Evolutionary conservation across 2,888 invertebrate genomes (phyloP).

Genomic region (Acanthosepion esculentum): DNA sequence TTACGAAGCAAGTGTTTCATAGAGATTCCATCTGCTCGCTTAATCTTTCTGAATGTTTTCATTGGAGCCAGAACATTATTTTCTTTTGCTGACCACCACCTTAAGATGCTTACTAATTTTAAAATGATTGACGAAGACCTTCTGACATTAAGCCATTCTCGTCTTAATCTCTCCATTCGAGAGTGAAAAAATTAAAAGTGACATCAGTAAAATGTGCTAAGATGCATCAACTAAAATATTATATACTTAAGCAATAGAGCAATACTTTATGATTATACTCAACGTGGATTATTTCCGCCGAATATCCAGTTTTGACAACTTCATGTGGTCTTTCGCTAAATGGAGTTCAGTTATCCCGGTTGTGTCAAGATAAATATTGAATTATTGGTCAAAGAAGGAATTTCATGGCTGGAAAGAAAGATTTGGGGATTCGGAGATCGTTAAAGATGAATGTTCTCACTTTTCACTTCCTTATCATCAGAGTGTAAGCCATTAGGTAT

Average conservation of each 20-base stretch:
- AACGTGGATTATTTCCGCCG: background rate
- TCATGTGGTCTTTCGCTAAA: background rate
- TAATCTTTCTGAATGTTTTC: background rate
- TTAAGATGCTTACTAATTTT: background rate
- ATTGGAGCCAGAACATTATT: rapidly evolving
- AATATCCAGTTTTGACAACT: background rate
- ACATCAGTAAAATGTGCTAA: background rate
- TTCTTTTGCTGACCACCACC: no score
- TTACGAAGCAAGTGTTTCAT: background rate
- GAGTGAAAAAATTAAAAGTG: background rate
- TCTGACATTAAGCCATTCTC: background rate
- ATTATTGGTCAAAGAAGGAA: background rate
- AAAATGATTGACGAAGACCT: background rate
- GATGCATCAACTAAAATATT: background rate
- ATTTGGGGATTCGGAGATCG: background rate
- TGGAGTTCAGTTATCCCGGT: background rate
- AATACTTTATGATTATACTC: background rate
- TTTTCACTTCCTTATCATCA: background rate
- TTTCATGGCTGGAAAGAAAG: background rate
- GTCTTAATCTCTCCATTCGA: background rate
- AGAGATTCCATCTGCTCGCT: background rate
- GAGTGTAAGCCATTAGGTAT: background rate
- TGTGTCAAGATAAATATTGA: conserved; percentile 11
- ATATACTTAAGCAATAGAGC: background rate
- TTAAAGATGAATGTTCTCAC: background rate